Evolutionary conservation across 2,888 invertebrate species (phyloP), one percentile per base, ranked within the genome.

Genomic region (Monochamus alternatus): DNA sequence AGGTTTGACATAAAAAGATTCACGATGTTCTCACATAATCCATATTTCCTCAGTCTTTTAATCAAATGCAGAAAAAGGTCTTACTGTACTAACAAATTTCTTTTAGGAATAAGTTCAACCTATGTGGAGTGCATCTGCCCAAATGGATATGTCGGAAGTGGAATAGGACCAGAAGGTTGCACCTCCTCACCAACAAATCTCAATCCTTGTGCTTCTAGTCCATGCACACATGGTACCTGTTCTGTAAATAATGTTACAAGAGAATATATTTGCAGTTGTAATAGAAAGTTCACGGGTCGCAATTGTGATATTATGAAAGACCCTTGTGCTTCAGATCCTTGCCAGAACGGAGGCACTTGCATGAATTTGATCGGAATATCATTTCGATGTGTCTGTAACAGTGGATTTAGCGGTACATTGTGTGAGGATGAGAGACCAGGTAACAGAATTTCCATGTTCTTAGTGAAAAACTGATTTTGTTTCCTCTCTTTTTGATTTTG

Each of bases 291-390:
- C 73, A 84, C 85, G 5, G 88, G 86, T 58, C 75, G 89, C 9
- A 92, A 91, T 68, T 97, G 97, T 87, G 91, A 93, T 59, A 67
- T 71, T 14, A 79, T 89, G 22, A 86, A 89, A 0, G 90, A 94
- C 86, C 90, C 91, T 0, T 98, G 98, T 86, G 84, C 87, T 1
- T 90, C 91, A 3, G 93, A 93, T 87, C 97, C 97, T 0, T 98
- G 98, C 86, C 90, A 89, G 79, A 96, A 98, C 87, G 94, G 94
- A 1, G 98, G 96, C 0, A 92, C 92, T 2, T 98, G 98, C 86
- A 75, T 75, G 60, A 69, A 74, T 65, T 32, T 76, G 31, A 78
- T 83, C 76, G 69, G 76, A 5, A 74, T 80, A 3, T 86, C 87
- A n/a, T 85, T 78, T 69, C 72, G 70, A 65, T 97, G 96, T 84